A percentile compares a stretch with the other conserved stretches of the same genome.
phyloP scores from a whole-genome alignment of 2,113 vertebrate genomes.

The Caretta caretta region DNA sequence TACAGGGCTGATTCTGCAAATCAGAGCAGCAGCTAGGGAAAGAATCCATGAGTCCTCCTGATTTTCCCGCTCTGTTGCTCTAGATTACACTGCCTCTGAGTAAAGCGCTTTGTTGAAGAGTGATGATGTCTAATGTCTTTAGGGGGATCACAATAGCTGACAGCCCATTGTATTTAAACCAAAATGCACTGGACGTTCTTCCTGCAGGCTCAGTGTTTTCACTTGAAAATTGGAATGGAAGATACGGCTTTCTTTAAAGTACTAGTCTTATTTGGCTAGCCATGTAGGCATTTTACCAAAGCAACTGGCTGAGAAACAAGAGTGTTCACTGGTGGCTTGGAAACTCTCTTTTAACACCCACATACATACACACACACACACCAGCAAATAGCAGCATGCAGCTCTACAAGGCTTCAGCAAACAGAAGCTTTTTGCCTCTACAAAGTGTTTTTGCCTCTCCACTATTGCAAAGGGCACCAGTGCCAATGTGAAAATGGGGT shows the following conservation, averaged over 20 bases:
- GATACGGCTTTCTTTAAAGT: not conserved
- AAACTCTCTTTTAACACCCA: not conserved
- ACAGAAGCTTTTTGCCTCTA: accelerated
- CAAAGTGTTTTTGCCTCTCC: not conserved
- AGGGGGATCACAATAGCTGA: accelerated
- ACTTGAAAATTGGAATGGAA: not conserved
- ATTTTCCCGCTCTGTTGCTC: not conserved
- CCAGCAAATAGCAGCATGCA: accelerated
- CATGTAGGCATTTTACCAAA: not conserved
- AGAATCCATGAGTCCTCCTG: no score
- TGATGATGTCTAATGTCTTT: not conserved
- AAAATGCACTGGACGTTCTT: not conserved
- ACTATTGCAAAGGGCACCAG: accelerated
- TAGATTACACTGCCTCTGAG: not conserved
- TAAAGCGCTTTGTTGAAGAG: not conserved
- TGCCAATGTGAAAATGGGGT: accelerated
- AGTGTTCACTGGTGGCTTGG: accelerated
- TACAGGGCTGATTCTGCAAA: accelerated
- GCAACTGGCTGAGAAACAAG: not conserved
- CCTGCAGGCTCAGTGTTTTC: not conserved
- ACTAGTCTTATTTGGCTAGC: accelerated
- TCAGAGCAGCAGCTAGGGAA: not conserved
- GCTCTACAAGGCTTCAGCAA: not conserved
- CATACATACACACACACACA: not conserved
- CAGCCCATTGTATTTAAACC: not conserved